These are phyloP conservation scores for Platycheirus rosarum DNA, from an alignment of 2,888 invertebrate genomes.

Conservation along the genomic window DNA sequence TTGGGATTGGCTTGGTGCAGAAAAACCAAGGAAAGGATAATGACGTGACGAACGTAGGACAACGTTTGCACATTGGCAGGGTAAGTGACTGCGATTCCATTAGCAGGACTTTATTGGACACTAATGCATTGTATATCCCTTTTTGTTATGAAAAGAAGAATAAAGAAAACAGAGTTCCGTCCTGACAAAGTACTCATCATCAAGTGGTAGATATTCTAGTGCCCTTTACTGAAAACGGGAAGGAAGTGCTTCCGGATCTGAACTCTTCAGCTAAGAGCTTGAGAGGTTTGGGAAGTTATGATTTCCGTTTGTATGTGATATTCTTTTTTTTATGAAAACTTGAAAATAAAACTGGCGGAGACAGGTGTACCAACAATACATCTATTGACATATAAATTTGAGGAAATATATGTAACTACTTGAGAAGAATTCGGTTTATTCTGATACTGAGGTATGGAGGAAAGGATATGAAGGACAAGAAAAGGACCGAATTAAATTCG, in stretches of 20 bases:
- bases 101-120: constrained; percentile 51
- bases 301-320: constrained; percentile 2
- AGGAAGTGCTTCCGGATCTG: constrained; percentile 14
- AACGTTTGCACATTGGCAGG: constrained; percentile 6
- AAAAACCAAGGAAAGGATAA: neutral
- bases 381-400: too few relatives aligned
- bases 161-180: constrained; percentile 2
- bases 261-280: constrained; percentile 20
- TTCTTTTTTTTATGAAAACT: too few relatives aligned
- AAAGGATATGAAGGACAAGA: too few relatives aligned
- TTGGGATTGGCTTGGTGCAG: neutral
- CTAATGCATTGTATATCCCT: constrained; percentile 48
- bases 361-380: too few relatives aligned
- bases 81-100: constrained; percentile 46
- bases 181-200: constrained; percentile 1
- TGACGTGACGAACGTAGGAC: neutral
- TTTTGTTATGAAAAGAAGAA: neutral
- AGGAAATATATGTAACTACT: too few relatives aligned
- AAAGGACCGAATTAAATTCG: too few relatives aligned
- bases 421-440: too few relatives aligned
- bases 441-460: too few relatives aligned
- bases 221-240: neutral
- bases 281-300: neutral
- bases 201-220: constrained; percentile 10
- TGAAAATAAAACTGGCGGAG: too few relatives aligned